Conservation (phyloP, 2,113 vertebrate species). For the Paramisgurnus dabryanus region DNA sequence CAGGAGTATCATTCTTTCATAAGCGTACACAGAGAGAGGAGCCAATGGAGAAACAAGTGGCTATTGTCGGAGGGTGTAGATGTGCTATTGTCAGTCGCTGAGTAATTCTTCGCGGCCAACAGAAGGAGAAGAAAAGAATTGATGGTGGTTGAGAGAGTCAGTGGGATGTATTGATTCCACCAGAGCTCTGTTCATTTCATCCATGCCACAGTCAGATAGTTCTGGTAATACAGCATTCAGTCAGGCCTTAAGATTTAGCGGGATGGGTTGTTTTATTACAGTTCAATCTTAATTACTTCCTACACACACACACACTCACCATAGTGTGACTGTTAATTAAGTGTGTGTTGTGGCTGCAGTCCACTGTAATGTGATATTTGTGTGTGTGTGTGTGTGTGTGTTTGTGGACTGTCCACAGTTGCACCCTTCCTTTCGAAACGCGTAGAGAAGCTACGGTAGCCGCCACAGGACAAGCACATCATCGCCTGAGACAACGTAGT, state of each 20-base stretch:
- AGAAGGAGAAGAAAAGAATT: conserved; percentile 67
- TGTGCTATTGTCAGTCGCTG: conserved; percentile 71
- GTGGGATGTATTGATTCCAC: conserved; percentile 71
- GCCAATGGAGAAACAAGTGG: conserved; percentile 16
- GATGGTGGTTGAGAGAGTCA: conserved; percentile 59
- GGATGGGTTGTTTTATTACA: conserved; percentile 72
- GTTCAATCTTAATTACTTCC: conserved; percentile 71
- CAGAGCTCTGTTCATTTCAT: conserved; percentile 72
- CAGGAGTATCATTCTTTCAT: conserved; percentile 67
- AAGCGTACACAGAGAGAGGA: conserved; percentile 57
- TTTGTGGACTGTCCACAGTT: too few relatives aligned
- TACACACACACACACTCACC: conserved; percentile 37
- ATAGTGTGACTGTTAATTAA: too few relatives aligned
- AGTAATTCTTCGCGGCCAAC: conserved; percentile 68
- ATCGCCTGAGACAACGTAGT: too few relatives aligned
- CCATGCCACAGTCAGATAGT: conserved; percentile 72
- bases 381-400: background rate
- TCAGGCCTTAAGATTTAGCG: conserved; percentile 60
- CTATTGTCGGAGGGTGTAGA: conserved; percentile 67
- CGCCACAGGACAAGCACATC: too few relatives aligned
- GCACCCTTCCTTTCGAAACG: too few relatives aligned
- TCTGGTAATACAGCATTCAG: conserved; percentile 31
- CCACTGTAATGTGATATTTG: conserved; percentile 31
- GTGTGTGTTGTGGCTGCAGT: conserved; percentile 36
- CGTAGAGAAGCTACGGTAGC: too few relatives aligned